Conservation (phyloP, 2,113 vertebrate species). For the Accipiter virgatus region DNA sequence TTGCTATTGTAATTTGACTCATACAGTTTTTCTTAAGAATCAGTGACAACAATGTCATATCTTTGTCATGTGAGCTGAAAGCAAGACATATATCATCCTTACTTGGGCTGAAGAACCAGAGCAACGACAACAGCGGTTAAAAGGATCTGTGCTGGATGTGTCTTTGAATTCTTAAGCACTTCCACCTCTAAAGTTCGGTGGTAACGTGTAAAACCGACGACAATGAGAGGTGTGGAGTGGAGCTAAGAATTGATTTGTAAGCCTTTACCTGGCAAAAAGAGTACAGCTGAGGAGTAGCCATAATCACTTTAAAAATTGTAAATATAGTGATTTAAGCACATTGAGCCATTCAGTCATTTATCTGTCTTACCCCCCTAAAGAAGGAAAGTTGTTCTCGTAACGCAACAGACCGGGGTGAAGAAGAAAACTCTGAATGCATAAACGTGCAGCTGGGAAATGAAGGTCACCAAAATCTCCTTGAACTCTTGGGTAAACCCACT, state of each 20-base stretch:
- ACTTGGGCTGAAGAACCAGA: constrained; percentile 22
- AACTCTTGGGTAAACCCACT: constrained; percentile 35
- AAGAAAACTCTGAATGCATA: not conserved
- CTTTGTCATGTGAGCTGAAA: not conserved
- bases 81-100: not conserved
- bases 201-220: not conserved
- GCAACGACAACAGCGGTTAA: not conserved
- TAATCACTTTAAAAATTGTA: not conserved
- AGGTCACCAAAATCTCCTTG: constrained; percentile 32
- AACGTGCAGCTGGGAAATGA: not conserved
- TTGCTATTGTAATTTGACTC: not conserved
- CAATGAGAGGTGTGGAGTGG: not conserved
- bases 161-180: not conserved
- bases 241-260: not conserved
- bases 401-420: not conserved
- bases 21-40: constrained; percentile 22
- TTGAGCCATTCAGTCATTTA: not conserved
- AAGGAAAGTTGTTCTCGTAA: not conserved
- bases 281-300: not conserved
- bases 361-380: not conserved
- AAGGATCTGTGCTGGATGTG: not conserved
- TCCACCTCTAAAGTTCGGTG: not conserved
- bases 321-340: not conserved
- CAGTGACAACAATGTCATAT: not conserved
- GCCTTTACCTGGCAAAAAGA: not conserved